Evolutionary conservation across 2,888 invertebrate species (phyloP).

Genomic region (Drosophila austrosaltans): DNA sequence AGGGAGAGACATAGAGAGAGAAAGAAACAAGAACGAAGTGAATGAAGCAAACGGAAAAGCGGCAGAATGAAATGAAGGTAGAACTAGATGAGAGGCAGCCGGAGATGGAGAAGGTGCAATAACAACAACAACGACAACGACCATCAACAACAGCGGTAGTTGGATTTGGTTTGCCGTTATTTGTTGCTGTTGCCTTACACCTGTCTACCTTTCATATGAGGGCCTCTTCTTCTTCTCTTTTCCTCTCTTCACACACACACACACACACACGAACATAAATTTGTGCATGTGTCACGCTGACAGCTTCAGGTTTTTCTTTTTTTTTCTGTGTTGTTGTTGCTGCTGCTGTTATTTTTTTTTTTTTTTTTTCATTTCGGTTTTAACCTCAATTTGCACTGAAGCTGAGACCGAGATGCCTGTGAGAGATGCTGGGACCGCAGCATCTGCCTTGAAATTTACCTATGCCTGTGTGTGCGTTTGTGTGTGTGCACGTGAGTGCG

Average conservation of each 20-base stretch:
- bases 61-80: slow-evolving; percentile 22
- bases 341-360: slow-evolving; percentile 40
- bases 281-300: slow-evolving; percentile 58
- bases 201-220: slow-evolving; percentile 45
- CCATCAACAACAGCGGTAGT: slow-evolving; percentile 4
- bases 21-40: slow-evolving; percentile 19
- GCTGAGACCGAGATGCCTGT: slow-evolving; percentile 66
- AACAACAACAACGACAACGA: background rate
- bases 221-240: slow-evolving; percentile 7
- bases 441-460: slow-evolving; percentile 65
- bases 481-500: slow-evolving; percentile 12
- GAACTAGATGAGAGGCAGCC: slow-evolving; percentile 13
- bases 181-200: slow-evolving; percentile 38
- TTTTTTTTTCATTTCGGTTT: slow-evolving; percentile 57
- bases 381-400: slow-evolving; percentile 72
- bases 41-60: slow-evolving; percentile 2
- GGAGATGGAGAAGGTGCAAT: background rate
- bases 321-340: slow-evolving; percentile 41
- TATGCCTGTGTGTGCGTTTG: slow-evolving; percentile 31
- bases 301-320: slow-evolving; percentile 54
- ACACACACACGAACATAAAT: slow-evolving; percentile 17
- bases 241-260: slow-evolving; percentile 25
- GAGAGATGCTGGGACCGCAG: slow-evolving; percentile 59
- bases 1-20: slow-evolving; percentile 12
- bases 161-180: slow-evolving; percentile 34